These are phyloP conservation scores for Oscheius myriophilus DNA, from an alignment of 2,888 invertebrate species.

Conservation along the genomic window DNA sequence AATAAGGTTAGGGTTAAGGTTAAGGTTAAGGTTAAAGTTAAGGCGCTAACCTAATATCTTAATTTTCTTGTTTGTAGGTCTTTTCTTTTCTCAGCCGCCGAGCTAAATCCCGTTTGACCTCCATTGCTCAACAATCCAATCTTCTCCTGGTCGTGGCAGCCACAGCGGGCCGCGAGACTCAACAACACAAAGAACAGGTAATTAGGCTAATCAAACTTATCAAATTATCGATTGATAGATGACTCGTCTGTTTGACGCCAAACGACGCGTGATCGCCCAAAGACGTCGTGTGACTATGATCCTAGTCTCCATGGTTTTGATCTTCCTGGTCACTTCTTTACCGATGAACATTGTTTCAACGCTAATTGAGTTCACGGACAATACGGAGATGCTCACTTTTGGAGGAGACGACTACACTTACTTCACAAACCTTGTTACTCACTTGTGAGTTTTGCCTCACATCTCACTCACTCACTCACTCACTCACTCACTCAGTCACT, in stretches of 20 bases:
- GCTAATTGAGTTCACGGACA: slow-evolving; percentile 34
- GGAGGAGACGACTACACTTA: slow-evolving; percentile 30
- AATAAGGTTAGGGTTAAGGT: no score
- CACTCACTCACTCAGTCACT: no score
- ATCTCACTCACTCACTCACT: not conserved
- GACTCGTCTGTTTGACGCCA: slow-evolving; percentile 49
- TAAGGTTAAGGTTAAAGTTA: no score
- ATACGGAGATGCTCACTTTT: slow-evolving; percentile 23
- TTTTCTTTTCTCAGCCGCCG: slow-evolving; percentile 49
- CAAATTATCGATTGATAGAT: slow-evolving; percentile 40
- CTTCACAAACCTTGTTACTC: slow-evolving; percentile 30
- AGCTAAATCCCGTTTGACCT: slow-evolving; percentile 43
- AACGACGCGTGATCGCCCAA: slow-evolving; percentile 45
- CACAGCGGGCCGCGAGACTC: slow-evolving; percentile 50
- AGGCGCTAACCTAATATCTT: no score
- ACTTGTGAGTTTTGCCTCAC: slow-evolving; percentile 36
- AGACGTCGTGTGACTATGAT: slow-evolving; percentile 48
- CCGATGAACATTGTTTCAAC: slow-evolving; percentile 36
- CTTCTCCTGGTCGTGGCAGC: slow-evolving; percentile 41
- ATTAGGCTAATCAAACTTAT: not conserved
- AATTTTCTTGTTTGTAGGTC: slow-evolving; percentile 33
- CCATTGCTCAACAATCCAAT: slow-evolving; percentile 54
- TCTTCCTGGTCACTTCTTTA: slow-evolving; percentile 31
- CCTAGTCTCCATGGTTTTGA: slow-evolving; percentile 39
- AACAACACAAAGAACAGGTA: slow-evolving; percentile 54